Evolutionary conservation across 2,888 invertebrate genomes (phyloP).

Genomic region (Andrena praecox): DNA sequence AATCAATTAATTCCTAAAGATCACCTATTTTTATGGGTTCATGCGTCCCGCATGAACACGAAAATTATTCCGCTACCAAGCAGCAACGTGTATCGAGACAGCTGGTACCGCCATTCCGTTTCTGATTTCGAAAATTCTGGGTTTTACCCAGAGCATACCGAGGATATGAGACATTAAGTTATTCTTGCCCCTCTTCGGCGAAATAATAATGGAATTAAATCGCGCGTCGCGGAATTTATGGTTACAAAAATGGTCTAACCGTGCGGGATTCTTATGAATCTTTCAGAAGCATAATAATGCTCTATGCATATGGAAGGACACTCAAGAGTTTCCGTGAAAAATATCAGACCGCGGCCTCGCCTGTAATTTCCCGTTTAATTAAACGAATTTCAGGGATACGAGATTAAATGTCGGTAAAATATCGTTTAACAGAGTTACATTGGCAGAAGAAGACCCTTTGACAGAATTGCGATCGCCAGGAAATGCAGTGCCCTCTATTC

Average conservation of each 20-base stretch:
- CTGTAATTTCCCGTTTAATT: slow-evolving; percentile 40
- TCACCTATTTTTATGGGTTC: too few relatives aligned
- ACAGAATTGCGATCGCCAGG: background rate
- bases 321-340: slow-evolving; percentile 14
- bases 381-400: slow-evolving; percentile 34
- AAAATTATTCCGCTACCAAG: background rate
- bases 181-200: background rate
- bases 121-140: background rate
- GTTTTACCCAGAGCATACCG: background rate
- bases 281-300: slow-evolving; percentile 34
- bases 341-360: slow-evolving; percentile 15
- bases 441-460: too few relatives aligned
- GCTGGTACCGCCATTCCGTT: background rate
- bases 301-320: slow-evolving; percentile 51
- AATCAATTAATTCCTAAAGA: too few relatives aligned
- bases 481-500: background rate
- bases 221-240: background rate
- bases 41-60: background rate
- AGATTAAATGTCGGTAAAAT: slow-evolving; percentile 21
- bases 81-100: background rate
- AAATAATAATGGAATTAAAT: slow-evolving; percentile 10
- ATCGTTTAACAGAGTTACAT: slow-evolving; percentile 2
- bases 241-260: background rate
- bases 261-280: slow-evolving; percentile 37
- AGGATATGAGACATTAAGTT: background rate